Evolutionary conservation across 2,888 invertebrate species (phyloP).

Genomic region (Oscheius sp.): DNA sequence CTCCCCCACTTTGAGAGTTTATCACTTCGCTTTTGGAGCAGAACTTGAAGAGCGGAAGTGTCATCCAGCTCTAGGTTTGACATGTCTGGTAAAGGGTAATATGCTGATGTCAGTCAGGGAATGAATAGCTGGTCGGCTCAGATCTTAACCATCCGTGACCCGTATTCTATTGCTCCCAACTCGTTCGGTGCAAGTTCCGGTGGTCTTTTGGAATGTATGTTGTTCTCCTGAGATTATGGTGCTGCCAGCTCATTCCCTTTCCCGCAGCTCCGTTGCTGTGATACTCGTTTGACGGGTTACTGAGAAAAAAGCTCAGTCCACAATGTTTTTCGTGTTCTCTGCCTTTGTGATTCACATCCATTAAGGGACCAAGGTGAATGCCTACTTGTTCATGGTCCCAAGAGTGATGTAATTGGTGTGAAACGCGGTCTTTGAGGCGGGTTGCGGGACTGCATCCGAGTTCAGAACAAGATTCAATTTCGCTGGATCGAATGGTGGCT

Average conservation of each 20-base stretch:
- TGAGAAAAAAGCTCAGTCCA: too few species aligned
- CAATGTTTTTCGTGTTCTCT: constrained; percentile 4
- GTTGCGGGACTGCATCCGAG: constrained; percentile 11
- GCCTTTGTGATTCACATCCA: constrained; percentile 4
- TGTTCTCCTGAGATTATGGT: constrained; percentile 15
- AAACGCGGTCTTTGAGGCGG: constrained; percentile 23
- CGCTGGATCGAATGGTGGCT: constrained; percentile 27
- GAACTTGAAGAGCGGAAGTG: background rate
- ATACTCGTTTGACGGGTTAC: constrained; percentile 10
- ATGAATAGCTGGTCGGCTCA: background rate
- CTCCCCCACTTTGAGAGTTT: background rate
- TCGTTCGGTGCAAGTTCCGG: background rate
- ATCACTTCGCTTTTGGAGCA: too few species aligned
- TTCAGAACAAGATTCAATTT: constrained; percentile 26
- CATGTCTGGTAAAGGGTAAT: constrained; percentile 3
- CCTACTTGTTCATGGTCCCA: background rate
- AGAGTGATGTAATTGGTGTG: constrained; percentile 25
- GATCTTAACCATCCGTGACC: constrained; percentile 14
- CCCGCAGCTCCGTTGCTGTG: background rate
- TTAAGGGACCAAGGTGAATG: constrained; percentile 23
- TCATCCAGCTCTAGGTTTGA: background rate
- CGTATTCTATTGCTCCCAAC: constrained; percentile 6
- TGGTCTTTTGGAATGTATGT: constrained; percentile 1
- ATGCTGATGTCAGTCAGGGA: constrained; percentile 8
- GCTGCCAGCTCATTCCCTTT: constrained; percentile 1